Base-by-base conservation (phyloP, 2,113 vertebrate species). In the Cyanistes caeruleus region DNA sequence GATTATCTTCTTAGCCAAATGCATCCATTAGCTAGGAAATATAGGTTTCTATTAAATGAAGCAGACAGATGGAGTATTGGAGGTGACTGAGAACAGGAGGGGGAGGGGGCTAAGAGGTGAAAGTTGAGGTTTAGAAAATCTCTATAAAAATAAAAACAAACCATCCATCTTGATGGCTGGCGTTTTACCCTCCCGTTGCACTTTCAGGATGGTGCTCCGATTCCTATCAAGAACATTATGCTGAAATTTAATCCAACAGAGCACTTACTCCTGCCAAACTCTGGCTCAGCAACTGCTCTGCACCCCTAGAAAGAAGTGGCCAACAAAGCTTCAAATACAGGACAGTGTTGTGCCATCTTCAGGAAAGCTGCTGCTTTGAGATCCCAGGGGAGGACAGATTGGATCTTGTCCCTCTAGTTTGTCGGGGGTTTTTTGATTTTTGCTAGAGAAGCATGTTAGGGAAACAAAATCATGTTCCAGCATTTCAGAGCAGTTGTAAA, bases 81-180 rank as follows among this genome's bases (percentile, higher is more conserved):
- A 98, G 90, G 94, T 96, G 91, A 95, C 96, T 67, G 82, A 91
- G 88, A 96, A 96, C 82, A 35, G 53, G 76, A 93, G 91, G n/a
- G 33, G 72, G 89, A 95, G 89, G 92, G 93, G 52, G 91, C 62
- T 70, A 64, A 93, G 87, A 91, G 97, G 97, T 97, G 96, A 98
- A 97, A 97, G 97, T 95, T 96, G 97, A 98, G 95, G 93, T 97
- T 98, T 97, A 97, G 97, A 98, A 97, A 98, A 97, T 97, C 97
- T 97, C 97, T 96, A 90, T 98, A 97, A 98, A 98, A 98, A 98
- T 97, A 97, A 97, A 98, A 98, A 98, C 98, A 98, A 98, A 93
- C 97, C 97, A 97, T 98, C 95, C 63, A 15, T 98, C 98, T 98
- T 95, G 83, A 87, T 75, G 89, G 88, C 24, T 97, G 97, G 97